These are phyloP conservation scores for Melanotus villosus DNA, from an alignment of 2,888 invertebrate species.

Conservation along the genomic window DNA sequence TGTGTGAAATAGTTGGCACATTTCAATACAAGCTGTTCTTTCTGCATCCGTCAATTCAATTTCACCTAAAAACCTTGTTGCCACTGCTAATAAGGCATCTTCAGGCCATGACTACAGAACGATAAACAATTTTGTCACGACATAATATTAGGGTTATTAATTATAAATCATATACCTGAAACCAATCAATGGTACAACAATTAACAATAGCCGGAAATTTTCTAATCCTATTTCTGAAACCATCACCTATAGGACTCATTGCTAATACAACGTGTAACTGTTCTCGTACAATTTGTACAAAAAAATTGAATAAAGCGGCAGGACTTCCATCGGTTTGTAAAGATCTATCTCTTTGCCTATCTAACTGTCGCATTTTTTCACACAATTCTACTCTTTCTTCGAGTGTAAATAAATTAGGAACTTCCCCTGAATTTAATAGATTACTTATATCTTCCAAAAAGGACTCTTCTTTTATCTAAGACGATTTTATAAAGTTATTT, in stretches of 20 bases:
- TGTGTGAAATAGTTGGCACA: slow-evolving; percentile 92
- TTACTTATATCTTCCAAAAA: slow-evolving; percentile 95
- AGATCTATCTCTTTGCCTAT: slow-evolving; percentile 88
- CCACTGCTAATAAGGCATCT: slow-evolving; percentile 92
- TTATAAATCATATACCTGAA: slow-evolving; percentile 75
- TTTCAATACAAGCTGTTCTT: slow-evolving; percentile 83
- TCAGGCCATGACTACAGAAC: slow-evolving; percentile 87
- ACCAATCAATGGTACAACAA: slow-evolving; percentile 97
- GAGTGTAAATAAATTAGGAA: slow-evolving; percentile 88
- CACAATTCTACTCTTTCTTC: slow-evolving; percentile 93
- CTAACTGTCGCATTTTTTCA: slow-evolving; percentile 93
- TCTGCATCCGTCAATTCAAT: slow-evolving; percentile 84
- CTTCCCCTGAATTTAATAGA: slow-evolving; percentile 93
- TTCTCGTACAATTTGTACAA: slow-evolving; percentile 88
- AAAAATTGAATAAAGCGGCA: slow-evolving; percentile 91
- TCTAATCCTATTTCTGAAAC: slow-evolving; percentile 84
- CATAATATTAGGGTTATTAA: too few relatives aligned
- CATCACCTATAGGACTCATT: slow-evolving; percentile 93
- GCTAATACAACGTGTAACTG: slow-evolving; percentile 91
- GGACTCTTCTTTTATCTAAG: slow-evolving; percentile 90
- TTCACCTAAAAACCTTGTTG: slow-evolving; percentile 84
- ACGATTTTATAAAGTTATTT: not conserved
- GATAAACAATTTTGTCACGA: not conserved
- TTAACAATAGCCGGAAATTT: slow-evolving; percentile 95
- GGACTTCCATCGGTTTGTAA: slow-evolving; percentile 94